Evolutionary conservation across 2,888 invertebrate genomes (phyloP), one percentile per base, ranked within the genome.

Genomic region (Prenolepis imparis): DNA sequence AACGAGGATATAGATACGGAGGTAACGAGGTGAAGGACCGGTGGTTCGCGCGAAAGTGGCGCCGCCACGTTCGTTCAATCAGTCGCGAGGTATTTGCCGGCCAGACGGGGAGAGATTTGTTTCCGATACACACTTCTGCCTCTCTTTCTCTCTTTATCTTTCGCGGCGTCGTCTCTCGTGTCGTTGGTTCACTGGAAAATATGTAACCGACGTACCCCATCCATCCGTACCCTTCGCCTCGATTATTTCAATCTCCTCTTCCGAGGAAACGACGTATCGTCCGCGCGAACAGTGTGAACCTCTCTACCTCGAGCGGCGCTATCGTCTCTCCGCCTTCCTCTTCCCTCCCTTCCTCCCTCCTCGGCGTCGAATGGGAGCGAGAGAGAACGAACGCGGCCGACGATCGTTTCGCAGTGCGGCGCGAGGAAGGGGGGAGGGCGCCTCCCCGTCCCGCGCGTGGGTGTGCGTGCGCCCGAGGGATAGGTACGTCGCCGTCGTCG

Each of bases 1-100:
- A n/a, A n/a, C n/a, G 24, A 41, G 24, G n/a, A n/a, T 18, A 18
- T 6, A 21, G 64, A 32, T 32, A 32, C 28, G 28, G 28, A 36
- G 66, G 44, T 52, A 39, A 39, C 75, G 75, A 77, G 88, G 90
- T 89, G 88, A 86, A 86, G 83, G 87, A 86, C 80, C 84, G 84
- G 87, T 52, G 57, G 88, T 78, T n/a, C n/a, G 82, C 91, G 89
- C 91, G 90, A 86, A 90, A 61, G 91, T 91, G 91, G 91, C 91
- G 91, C 91, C 91, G 90, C 64, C 64, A 41, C 12, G 41, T 11
- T 41, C 41, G 64, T 15, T 75, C 52, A 52, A 41, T 91, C 91
- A 90, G 90, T 90, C 81, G 72, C 74, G 84, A 83, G 88, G 82
- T 84, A 84, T 86, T 78, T 82, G 90, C 85, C 90, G 89, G 89